These are phyloP conservation scores for Ctenomys sociabilis DNA, from an alignment of 2,113 vertebrate species.

Conservation along the genomic window DNA sequence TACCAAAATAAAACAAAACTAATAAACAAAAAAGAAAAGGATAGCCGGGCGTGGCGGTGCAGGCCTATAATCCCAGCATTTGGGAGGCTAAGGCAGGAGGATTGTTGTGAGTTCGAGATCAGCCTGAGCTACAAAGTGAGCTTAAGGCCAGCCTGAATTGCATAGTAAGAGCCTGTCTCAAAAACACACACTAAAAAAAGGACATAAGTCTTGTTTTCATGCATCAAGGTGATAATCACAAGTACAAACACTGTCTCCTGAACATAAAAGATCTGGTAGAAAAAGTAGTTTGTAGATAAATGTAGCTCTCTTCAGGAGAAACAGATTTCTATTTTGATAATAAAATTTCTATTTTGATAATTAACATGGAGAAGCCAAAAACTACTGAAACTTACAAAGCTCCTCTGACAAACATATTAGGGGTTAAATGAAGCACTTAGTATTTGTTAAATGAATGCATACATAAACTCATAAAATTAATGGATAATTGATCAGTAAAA, in stretches of 20 bases:
- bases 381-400: not conserved
- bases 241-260: not conserved
- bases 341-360: not conserved
- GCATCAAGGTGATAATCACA: not conserved
- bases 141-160: too few relatives aligned
- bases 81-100: too few relatives aligned
- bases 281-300: not conserved
- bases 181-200: too few relatives aligned
- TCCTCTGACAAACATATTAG: not conserved
- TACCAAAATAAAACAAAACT: too few relatives aligned
- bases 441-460: constrained; percentile 6
- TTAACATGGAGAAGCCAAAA: not conserved
- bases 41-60: too few relatives aligned
- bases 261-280: not conserved
- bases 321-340: constrained; percentile 22
- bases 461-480: not conserved
- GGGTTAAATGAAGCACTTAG: constrained; percentile 14
- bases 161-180: too few relatives aligned
- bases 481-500: not conserved
- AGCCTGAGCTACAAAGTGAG: too few relatives aligned
- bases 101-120: too few relatives aligned
- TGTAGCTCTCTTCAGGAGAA: not conserved
- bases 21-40: too few relatives aligned
- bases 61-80: too few relatives aligned
- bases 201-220: not conserved